Evolutionary conservation across 2,113 vertebrate genomes (phyloP), one percentile per base, ranked within the genome.

Genomic region (Halcyon malimbica): DNA sequence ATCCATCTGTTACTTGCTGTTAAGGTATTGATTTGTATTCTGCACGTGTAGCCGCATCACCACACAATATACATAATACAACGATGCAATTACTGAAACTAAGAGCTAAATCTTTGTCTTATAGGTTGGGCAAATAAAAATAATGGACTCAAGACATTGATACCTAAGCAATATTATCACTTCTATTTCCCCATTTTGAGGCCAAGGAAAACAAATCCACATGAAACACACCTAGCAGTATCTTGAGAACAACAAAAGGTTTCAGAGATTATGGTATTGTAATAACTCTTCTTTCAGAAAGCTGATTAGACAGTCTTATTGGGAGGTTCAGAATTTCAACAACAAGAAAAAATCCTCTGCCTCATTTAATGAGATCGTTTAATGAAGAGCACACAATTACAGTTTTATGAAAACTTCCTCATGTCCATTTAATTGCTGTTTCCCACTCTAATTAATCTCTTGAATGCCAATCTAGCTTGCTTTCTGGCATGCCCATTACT

Each of bases 401-500:
- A 87, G 77, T 81, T 97, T 94, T 67, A 94, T 70, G 75, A 97
- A 97, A 90, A 95, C 83, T 93, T 97, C 96, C 89, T 94, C 86
- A 37, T 2, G 50, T 96, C 95, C 88, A 83, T 97, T 94, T 95
- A 97, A 98, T 97, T 97, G 96, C 93, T 95, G 90, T 95, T 97
- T 96, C 89, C 71, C 77, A 71, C 92, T 97, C 81, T 93, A 97
- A 97, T 97, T 97, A 98, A 98, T 96, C 94, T 97, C 86, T 97
- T 90, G 95, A 94, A 96, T 96, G 94, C 95, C 97, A 96, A 33
- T 60, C 79, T 77, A 93, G 81, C 80, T 83, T 89, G 42, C 79
- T 50, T 83, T 87, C 71, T 87, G 84, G 84, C 70, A 87, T 75
- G 92, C 50, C 77, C 71, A 63, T 88, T 60, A 50, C 69, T 25